Base-by-base conservation (phyloP, 2,113 vertebrate genomes). In the Typhlomys cinereus region DNA sequence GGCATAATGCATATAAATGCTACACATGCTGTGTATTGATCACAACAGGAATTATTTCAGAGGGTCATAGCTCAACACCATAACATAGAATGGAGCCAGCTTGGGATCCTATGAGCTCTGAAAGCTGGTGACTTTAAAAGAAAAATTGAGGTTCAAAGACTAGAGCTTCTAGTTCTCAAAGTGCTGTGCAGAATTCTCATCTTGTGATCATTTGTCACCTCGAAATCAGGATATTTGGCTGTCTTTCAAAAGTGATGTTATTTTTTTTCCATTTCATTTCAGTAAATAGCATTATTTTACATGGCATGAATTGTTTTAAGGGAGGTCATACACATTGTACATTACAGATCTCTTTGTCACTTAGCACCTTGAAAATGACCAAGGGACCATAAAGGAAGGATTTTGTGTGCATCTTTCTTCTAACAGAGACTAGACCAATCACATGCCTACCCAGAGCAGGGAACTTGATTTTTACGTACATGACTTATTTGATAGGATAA, bases 241-340 rank as follows among this genome's bases (percentile, higher is more conserved):
- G 57, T 95, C 75, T 95, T 73, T 87, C 79, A 71, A 89, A 87
- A 54, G 57, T 29, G 69, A 87, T n/a, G 23, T 91, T 92, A 74
- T 36, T 76, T 76, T 64, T 91, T 95, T 89, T 54, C 67, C 85
- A 81, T 92, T 95, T 93, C 78, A 73, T 81, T 86, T 95, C 54
- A 59, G 17, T 41, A 29, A 67, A 20, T 79, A 78, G 11, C 14
- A 67, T 54, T 89, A 80, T 88, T 89, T 48, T 20, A 78, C 25
- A 88, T 57, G 39, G n/a, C 48, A 73, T 59, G 29, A 80, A 66
- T 78, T 96, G 13, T 88, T 93, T 91, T 94, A 71, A 79, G 62
- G 80, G 59, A 48, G 66, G 69, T 13, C 11, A 25, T 90, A 71
- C 20, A 81, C 36, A 23, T 36, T 34, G n/a, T 64, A n/a, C 21